Conservation (phyloP, 2,113 vertebrate genomes). For the Gyps fulvus region DNA sequence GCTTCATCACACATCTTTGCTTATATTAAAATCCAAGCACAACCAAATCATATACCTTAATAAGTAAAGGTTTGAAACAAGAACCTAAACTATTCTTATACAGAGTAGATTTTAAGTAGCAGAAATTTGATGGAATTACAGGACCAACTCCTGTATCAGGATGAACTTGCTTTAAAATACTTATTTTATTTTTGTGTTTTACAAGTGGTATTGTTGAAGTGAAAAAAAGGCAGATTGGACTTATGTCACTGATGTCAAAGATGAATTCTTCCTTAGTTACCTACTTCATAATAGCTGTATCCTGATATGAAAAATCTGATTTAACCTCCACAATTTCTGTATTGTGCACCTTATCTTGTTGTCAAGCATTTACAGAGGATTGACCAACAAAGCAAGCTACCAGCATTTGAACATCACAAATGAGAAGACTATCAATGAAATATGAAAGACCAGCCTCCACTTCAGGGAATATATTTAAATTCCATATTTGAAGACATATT, state of each 20-base stretch:
- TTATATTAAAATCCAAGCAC: neutral
- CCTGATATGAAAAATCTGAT: neutral
- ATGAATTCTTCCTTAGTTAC: neutral
- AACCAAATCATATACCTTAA: neutral
- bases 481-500: neutral
- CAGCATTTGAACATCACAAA: neutral
- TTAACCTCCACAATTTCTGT: neutral
- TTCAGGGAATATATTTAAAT: neutral
- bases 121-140: neutral
- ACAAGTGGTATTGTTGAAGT: neutral
- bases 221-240: neutral
- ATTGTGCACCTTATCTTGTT: neutral
- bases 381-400: neutral
- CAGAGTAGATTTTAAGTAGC: neutral
- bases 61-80: neutral
- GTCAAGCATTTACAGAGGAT: neutral
- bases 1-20: neutral
- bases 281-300: neutral
- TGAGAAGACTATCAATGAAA: neutral
- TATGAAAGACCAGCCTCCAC: neutral
- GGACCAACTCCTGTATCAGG: accelerated
- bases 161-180: neutral
- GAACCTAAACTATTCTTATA: neutral
- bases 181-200: neutral
- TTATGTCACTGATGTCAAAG: neutral